Base-by-base conservation (phyloP, 2,797 vertebrate genomes). In the Sebastes diploproa region DNA sequence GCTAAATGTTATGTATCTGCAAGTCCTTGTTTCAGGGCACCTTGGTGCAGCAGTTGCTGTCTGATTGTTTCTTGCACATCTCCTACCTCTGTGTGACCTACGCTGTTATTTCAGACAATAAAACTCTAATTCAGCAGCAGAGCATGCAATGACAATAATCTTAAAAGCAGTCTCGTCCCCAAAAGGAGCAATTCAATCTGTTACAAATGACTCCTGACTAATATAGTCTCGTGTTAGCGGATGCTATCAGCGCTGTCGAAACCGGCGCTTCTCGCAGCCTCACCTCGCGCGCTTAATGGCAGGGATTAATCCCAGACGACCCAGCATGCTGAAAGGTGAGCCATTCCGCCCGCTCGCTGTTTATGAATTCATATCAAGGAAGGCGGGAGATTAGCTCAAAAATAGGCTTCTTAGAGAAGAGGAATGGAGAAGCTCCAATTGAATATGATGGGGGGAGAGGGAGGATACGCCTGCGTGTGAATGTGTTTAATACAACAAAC, bases 401-500 rank as follows among this genome's bases (percentile, higher is more conserved):
- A 85, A 88, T 79, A 80, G 83, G 63, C 69, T 67, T 77, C 77
- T 78, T 27, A 81, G 67, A 75, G 34, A 80, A 18, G 64, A 54
- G 78, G 61, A 60, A 82, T 64, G 74, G 61, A 86, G 75, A 72
- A 60, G 68, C 59, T 87, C 73, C 77, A 61, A 77, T 82, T 78
- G 77, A 68, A 86, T 84, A 80, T 66, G 65, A 80, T 74, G 29
- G 29, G 6, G 65, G 62, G 18, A 4, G n/a, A 5, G 18, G 11
- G 8, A 4, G 30, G 78, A 22, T 23, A 3, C 29, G 38, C 20
- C 32, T 66, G 50, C 12, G 63, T 46, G 75, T 16, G 63, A 50
- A 56, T 63, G 71, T 88, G 86, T 84, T 87, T 83, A 54, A 86
- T 52, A 66, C 66, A 96, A 96, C 96, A 96, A 86, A 96, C 94